Base-by-base conservation (phyloP, 2,888 invertebrate species). In the Synergus itoensis region DNA sequence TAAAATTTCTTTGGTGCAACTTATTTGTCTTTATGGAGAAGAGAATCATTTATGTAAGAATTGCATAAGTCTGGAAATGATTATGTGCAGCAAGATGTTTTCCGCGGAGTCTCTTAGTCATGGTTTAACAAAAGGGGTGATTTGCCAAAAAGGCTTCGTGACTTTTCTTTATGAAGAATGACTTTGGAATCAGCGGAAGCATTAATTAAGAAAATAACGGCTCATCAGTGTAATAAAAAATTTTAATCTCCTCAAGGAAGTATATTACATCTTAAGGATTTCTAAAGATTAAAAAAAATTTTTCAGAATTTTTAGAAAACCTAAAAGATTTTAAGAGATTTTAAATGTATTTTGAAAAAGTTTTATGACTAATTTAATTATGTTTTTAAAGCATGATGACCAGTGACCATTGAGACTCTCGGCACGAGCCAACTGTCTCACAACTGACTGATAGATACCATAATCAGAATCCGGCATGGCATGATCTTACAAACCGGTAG, bases 391-490 rank as follows among this genome's bases (percentile, higher is more conserved):
- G 36, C 2, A 4, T 36, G 0, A 16, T 16, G 69, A 69, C 45
- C 69, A 12, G 0, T n/a, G 36, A 16, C 12, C 53, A 53, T 73
- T 53, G 36, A 57, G 73, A 14, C n/a, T 28, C n/a, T 73, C 28
- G 73, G 53, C 73, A 73, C 73, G 73, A 73, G 73, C 73, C 73
- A 53, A 73, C 16, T n/a, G 53, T 73, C 73, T 40, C 53, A 12
- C n/a, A 40, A 73, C 36, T 48, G 73, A 73, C 48, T 48, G 73
- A 53, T 73, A 57, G 73, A 73, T 36, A 69, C 73, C 53, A 73
- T 73, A 73, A 73, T 53, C 73, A 73, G 53, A 53, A 73, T 36
- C 36, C 5, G 36, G 65, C 65, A 43, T 36, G 36, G 65, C 65
- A 43, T 65, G 43, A n/a, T 18, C 65, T 65, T 18, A 36, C 36